Percentiles rank a stretch among this genome's conserved stretches.
Evolutionary conservation across 2,113 vertebrate species (phyloP).

Genomic region (Mastomys natalensis): DNA sequence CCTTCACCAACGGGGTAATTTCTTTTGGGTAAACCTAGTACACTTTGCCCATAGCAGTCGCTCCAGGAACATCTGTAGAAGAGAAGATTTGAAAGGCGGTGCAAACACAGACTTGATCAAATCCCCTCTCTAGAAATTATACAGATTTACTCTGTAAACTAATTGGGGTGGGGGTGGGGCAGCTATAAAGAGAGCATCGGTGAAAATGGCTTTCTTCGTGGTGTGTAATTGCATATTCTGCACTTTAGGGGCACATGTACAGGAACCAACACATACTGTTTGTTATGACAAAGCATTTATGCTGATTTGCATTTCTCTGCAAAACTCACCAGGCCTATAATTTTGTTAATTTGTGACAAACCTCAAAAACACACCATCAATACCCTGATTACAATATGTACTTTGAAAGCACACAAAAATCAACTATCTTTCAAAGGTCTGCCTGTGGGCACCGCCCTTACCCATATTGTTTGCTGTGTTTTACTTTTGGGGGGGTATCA

Average conservation of each 20-base stretch:
- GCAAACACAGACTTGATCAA: slow-evolving; percentile 54
- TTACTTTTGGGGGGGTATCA: slow-evolving; percentile 9
- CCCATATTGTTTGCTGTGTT: background rate
- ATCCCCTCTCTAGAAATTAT: slow-evolving; percentile 52
- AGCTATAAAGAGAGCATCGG: slow-evolving; percentile 62
- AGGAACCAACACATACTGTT: slow-evolving; percentile 78
- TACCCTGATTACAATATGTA: slow-evolving; percentile 75
- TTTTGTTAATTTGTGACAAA: slow-evolving; percentile 88
- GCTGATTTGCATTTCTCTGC: slow-evolving; percentile 83
- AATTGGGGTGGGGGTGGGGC: slow-evolving; percentile 61
- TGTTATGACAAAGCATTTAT: slow-evolving; percentile 83
- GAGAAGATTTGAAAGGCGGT: slow-evolving; percentile 40
- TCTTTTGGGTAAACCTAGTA: background rate
- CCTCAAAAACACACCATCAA: slow-evolving; percentile 86
- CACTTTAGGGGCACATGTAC: slow-evolving; percentile 77
- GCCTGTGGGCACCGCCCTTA: slow-evolving; percentile 1
- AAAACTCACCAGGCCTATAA: slow-evolving; percentile 84
- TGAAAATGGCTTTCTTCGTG: slow-evolving; percentile 50
- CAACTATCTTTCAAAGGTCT: slow-evolving; percentile 70
- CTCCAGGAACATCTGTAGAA: background rate
- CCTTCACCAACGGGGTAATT: background rate
- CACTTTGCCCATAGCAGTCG: background rate
- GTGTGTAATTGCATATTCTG: slow-evolving; percentile 72
- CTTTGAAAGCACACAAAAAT: slow-evolving; percentile 66
- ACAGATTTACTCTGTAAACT: slow-evolving; percentile 75